Conservation (phyloP, 2,888 invertebrate species). For the Sepiola atlantica region DNA sequence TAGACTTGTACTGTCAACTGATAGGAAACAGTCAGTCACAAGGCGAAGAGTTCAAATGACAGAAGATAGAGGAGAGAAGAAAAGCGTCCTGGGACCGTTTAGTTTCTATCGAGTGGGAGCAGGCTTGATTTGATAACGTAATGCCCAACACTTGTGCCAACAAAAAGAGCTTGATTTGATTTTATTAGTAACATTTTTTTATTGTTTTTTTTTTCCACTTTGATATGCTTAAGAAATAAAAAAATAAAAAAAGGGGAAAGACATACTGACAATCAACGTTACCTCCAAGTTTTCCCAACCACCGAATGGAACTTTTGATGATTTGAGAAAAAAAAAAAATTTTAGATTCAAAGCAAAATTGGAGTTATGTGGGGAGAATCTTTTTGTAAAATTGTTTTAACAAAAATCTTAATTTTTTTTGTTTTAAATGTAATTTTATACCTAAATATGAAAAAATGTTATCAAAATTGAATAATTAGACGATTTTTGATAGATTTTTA, state of each 20-base stretch:
- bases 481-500: too few species aligned
- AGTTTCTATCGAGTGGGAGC: slow-evolving; percentile 32
- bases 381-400: too few species aligned
- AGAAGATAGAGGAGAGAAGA: background rate
- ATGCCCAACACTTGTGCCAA: slow-evolving; percentile 32
- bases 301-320: too few species aligned
- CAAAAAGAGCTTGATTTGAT: background rate
- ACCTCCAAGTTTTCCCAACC: too few species aligned
- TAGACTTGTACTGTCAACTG: slow-evolving; percentile 11
- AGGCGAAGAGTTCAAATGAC: background rate
- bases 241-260: background rate
- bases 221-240: background rate
- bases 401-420: too few species aligned
- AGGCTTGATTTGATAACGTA: background rate
- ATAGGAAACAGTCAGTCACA: slow-evolving; percentile 17
- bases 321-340: too few species aligned
- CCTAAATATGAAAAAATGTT: too few species aligned
- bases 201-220: background rate
- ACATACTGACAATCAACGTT: background rate
- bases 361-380: too few species aligned
- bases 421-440: too few species aligned
- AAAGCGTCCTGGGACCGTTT: background rate
- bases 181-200: too few species aligned
- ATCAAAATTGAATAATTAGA: too few species aligned
- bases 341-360: too few species aligned